phyloP scores from a whole-genome alignment of 2,888 invertebrate species.

The Pristionchus mayeri region DNA sequence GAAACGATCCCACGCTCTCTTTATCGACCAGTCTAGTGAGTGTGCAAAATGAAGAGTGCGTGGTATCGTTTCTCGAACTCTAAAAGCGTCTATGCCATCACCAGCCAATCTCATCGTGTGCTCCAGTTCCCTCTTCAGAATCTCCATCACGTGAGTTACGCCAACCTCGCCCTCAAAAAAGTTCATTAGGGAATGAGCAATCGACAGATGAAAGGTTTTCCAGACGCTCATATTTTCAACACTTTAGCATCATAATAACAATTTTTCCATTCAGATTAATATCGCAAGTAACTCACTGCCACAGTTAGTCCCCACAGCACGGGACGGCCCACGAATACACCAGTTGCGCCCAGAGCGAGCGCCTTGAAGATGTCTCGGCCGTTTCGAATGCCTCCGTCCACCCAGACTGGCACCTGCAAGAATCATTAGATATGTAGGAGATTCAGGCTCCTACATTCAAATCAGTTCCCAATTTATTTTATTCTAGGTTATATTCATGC shows the following conservation, averaged over 20 bases:
- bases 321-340: slow-evolving; percentile 81
- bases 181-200: no score
- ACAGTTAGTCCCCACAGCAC: slow-evolving; percentile 72
- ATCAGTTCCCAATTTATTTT: no score
- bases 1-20: no score
- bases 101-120: slow-evolving; percentile 68
- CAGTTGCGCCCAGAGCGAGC: slow-evolving; percentile 89
- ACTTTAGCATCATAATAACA: no score
- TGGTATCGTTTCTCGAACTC: no score
- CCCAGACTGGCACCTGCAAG: slow-evolving; percentile 44
- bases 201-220: no score
- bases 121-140: slow-evolving; percentile 68
- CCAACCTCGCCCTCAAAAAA: slow-evolving; percentile 66
- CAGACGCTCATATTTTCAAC: no score
- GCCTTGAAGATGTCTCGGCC: slow-evolving; percentile 90
- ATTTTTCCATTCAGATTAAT: no score
- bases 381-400: slow-evolving; percentile 72
- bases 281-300: slow-evolving; percentile 55
- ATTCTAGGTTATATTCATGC: not conserved
- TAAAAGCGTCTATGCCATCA: slow-evolving; percentile 24
- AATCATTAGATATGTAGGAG: no score
- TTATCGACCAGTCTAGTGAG: no score
- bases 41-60: not conserved
- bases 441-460: no score
- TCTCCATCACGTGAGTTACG: slow-evolving; percentile 65